Conservation (phyloP, 2,797 vertebrate genomes). For the Cottoperca gobio region DNA sequence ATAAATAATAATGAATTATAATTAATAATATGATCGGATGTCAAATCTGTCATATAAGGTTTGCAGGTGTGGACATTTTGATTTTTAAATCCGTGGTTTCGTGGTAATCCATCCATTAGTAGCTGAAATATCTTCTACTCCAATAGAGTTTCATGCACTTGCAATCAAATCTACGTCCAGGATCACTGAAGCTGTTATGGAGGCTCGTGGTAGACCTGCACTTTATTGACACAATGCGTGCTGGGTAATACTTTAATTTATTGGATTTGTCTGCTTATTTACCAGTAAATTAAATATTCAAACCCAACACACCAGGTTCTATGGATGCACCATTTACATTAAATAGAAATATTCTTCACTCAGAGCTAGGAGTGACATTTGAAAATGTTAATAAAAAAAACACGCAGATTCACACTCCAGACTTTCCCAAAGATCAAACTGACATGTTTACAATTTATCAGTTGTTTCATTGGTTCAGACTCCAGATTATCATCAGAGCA, state of each 20-base stretch:
- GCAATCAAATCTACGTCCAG: too few relatives aligned
- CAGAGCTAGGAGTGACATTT: not conserved
- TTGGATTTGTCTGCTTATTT: not conserved
- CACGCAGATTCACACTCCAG: not conserved
- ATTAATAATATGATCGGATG: not conserved
- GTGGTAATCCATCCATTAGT: too few relatives aligned
- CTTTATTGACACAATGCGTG: too few relatives aligned
- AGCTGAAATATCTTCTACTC: too few relatives aligned
- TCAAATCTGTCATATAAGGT: not conserved
- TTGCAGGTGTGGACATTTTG: not conserved
- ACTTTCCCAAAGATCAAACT: not conserved
- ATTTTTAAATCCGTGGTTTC: not conserved
- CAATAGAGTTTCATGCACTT: too few relatives aligned
- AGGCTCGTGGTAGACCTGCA: too few relatives aligned
- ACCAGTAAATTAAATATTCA: not conserved
- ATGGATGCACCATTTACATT: not conserved
- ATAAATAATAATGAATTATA: too few relatives aligned
- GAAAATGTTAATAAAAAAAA: conserved; percentile 1
- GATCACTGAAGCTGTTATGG: too few relatives aligned
- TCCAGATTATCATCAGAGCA: not conserved
- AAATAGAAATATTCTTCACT: too few relatives aligned
- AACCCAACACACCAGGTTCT: not conserved
- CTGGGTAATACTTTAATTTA: too few relatives aligned
- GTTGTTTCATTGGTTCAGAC: not conserved
- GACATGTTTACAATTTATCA: not conserved